Conservation (phyloP, 2,888 invertebrate genomes). For the Apodemia zela region DNA sequence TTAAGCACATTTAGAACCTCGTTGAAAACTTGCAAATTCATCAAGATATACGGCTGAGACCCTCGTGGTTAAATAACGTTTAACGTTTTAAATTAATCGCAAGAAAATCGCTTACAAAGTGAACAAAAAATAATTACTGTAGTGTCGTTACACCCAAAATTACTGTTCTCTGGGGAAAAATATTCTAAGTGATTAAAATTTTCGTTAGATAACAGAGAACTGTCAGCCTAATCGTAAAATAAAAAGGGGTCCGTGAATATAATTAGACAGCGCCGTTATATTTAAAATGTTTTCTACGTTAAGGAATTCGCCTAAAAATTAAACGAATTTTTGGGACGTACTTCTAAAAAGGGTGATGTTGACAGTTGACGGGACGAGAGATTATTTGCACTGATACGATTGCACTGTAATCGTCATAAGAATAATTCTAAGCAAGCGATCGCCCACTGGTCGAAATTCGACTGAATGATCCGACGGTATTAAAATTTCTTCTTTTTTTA, state of each 20-base stretch:
- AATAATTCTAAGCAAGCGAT: too few relatives aligned
- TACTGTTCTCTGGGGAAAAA: conserved; percentile 23
- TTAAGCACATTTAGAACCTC: not conserved
- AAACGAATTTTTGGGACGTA: not conserved
- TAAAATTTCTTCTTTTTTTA: too few relatives aligned
- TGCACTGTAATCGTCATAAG: too few relatives aligned
- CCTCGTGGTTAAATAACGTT: conserved; percentile 3
- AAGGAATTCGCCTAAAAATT: not conserved
- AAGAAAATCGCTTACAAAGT: conserved; percentile 6
- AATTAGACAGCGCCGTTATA: not conserved
- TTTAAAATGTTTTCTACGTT: conserved; percentile 1
- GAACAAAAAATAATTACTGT: conserved; percentile 14
- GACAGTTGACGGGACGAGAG: too few relatives aligned
- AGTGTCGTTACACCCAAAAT: conserved; percentile 7
- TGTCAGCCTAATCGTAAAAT: conserved; percentile 9
- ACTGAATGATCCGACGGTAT: too few relatives aligned
- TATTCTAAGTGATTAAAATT: conserved; percentile 30
- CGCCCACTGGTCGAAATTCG: too few relatives aligned
- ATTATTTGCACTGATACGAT: too few relatives aligned
- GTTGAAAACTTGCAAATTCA: conserved; percentile 6
- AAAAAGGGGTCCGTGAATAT: conserved; percentile 10
- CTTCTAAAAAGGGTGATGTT: too few relatives aligned
- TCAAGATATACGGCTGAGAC: conserved; percentile 8
- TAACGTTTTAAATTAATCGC: not conserved
- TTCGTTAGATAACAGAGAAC: conserved; percentile 18